Evolutionary conservation across 2,113 vertebrate genomes (phyloP).

Genomic region (Datnioides undecimradiatus): DNA sequence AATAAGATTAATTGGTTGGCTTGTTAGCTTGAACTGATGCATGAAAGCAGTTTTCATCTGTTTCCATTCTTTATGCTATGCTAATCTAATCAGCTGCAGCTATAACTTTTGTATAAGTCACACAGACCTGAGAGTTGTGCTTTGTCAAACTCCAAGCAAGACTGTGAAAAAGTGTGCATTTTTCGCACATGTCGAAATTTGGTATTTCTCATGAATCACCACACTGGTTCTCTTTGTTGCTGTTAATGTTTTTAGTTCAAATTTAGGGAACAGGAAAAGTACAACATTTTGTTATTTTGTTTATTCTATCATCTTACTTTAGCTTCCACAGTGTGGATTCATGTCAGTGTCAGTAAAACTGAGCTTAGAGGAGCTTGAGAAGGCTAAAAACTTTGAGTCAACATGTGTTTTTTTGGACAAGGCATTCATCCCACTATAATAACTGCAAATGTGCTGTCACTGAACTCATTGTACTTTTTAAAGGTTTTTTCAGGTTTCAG

Average conservation of each 20-base stretch:
- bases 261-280: not conserved
- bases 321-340: not conserved
- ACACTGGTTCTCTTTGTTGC: not conserved
- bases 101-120: not conserved
- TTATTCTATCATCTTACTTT: not conserved
- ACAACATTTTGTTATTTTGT: not conserved
- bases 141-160: not conserved
- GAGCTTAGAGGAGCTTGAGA: not conserved
- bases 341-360: not conserved
- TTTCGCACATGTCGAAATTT: not conserved
- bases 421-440: not conserved
- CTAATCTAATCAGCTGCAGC: not conserved
- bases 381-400: not conserved
- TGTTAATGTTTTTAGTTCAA: not conserved
- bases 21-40: no score
- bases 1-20: no score
- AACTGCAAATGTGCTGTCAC: conserved; percentile 4
- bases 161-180: not conserved
- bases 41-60: not conserved
- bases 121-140: not conserved
- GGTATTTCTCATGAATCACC: not conserved
- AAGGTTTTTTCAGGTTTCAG: conserved; percentile 10
- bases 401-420: not conserved
- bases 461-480: conserved; percentile 16
- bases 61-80: not conserved